These are phyloP conservation scores for Phanerotoma sp. DNA, from an alignment of 2,888 invertebrate genomes.

Conservation along the genomic window DNA sequence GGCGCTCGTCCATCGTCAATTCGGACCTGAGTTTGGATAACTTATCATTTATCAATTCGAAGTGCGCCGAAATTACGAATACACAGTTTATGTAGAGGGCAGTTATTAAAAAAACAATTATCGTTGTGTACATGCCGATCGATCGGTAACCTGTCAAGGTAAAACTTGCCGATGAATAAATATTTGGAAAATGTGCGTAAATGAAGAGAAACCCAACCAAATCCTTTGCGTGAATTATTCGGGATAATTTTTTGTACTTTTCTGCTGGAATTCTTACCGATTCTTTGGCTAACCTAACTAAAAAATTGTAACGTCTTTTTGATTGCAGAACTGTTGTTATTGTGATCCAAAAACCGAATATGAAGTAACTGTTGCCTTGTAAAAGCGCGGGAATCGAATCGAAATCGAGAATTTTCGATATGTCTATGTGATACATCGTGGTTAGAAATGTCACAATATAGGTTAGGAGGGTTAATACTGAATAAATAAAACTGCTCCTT, in stretches of 20 bases:
- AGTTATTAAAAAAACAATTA: slow-evolving; percentile 34
- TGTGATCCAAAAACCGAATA: slow-evolving; percentile 31
- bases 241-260: slow-evolving; percentile 30
- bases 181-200: slow-evolving; percentile 22
- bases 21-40: slow-evolving; percentile 33
- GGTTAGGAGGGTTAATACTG: slow-evolving; percentile 25
- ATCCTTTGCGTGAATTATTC: slow-evolving; percentile 38
- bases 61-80: slow-evolving; percentile 38
- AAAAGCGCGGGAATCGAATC: slow-evolving; percentile 35
- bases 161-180: neutral
- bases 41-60: slow-evolving; percentile 38
- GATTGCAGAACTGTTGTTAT: slow-evolving; percentile 28
- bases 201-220: slow-evolving; percentile 34
- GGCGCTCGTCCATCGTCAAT: slow-evolving; percentile 40
- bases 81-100: slow-evolving; percentile 41
- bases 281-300: slow-evolving; percentile 30
- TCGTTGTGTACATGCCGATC: slow-evolving; percentile 28
- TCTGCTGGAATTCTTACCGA: slow-evolving; percentile 32
- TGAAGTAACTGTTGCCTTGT: slow-evolving; percentile 37
- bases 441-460: neutral
- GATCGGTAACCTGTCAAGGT: slow-evolving; percentile 20
- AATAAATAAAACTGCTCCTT: slow-evolving; percentile 24
- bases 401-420: slow-evolving; percentile 25
- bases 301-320: slow-evolving; percentile 27
- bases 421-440: slow-evolving; percentile 33